Evolutionary conservation across 1,140 invertebrate genomes (phyloP).

Genomic region (Magallana angulata): DNA sequence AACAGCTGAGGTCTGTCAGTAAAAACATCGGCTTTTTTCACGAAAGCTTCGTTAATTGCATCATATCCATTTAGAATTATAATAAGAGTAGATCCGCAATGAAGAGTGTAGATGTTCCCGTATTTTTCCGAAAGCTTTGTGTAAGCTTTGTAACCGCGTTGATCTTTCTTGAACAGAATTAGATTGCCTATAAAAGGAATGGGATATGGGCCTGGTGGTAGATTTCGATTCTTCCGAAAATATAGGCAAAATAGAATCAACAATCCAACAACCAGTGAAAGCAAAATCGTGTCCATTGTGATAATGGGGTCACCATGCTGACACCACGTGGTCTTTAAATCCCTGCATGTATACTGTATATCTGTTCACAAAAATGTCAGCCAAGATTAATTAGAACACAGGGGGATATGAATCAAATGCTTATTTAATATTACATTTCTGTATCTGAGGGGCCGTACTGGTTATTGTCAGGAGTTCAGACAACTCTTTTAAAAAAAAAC

Average conservation of each 20-base stretch:
- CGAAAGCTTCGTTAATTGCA: slow-evolving; percentile 66
- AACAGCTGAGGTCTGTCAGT: slow-evolving; percentile 67
- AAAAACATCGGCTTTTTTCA: slow-evolving; percentile 61
- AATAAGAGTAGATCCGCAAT: slow-evolving; percentile 63
- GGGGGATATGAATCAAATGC: no score
- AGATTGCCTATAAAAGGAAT: slow-evolving; percentile 62
- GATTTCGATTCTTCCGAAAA: slow-evolving; percentile 8
- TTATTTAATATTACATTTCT: no score
- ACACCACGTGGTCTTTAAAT: neutral
- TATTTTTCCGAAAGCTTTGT: slow-evolving; percentile 58
- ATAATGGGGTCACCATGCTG: neutral
- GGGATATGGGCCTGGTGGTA: slow-evolving; percentile 61
- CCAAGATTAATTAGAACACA: no score
- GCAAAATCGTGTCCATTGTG: neutral
- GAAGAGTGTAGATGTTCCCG: slow-evolving; percentile 61
- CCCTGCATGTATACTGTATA: no score
- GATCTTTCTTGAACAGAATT: slow-evolving; percentile 63
- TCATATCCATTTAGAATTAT: slow-evolving; percentile 65
- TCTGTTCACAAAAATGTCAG: no score
- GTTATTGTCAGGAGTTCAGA: no score
- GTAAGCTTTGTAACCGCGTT: slow-evolving; percentile 58
- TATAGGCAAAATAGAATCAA: neutral
- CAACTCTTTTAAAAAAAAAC: no score
- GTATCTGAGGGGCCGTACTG: no score
- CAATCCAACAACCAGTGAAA: neutral